Evolutionary conservation across 2,888 invertebrate species (phyloP).

Genomic region (Caenorhabditis macrosperma): DNA sequence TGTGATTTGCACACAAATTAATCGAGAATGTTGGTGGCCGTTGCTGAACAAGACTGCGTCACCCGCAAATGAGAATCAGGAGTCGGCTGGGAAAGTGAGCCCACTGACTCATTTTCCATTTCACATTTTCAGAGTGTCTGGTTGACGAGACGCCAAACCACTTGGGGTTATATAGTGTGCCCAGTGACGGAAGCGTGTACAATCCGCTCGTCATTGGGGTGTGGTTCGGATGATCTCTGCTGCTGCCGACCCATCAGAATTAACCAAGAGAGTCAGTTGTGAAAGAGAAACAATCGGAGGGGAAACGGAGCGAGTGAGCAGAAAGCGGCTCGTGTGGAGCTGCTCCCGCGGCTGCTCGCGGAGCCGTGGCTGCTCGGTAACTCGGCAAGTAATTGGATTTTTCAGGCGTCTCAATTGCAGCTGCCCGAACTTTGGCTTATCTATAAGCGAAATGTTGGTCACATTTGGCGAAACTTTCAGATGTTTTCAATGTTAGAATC

Average conservation of each 20-base stretch:
- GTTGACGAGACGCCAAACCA: not conserved
- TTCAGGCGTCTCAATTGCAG: constrained; percentile 49
- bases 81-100: constrained; percentile 6
- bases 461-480: not conserved
- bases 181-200: not conserved
- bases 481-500: not conserved
- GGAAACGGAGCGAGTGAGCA: not conserved
- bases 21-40: constrained; percentile 41
- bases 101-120: not conserved
- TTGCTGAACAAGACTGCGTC: constrained; percentile 28
- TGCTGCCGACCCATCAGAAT: too few relatives aligned
- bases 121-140: not conserved
- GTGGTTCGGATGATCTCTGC: too few relatives aligned
- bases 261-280: too few relatives aligned
- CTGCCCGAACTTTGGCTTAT: constrained; percentile 50
- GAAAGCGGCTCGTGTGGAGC: not conserved
- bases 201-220: too few relatives aligned
- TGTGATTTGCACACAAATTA: constrained; percentile 48
- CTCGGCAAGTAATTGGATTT: constrained; percentile 44
- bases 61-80: constrained; percentile 21
- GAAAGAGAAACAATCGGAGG: not conserved
- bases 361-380: not conserved
- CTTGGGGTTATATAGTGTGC: not conserved
- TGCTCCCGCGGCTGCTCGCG: not conserved
- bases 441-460: constrained; percentile 21